Conservation (phyloP, 2,888 invertebrate genomes). For the Aphrophora alni region DNA sequence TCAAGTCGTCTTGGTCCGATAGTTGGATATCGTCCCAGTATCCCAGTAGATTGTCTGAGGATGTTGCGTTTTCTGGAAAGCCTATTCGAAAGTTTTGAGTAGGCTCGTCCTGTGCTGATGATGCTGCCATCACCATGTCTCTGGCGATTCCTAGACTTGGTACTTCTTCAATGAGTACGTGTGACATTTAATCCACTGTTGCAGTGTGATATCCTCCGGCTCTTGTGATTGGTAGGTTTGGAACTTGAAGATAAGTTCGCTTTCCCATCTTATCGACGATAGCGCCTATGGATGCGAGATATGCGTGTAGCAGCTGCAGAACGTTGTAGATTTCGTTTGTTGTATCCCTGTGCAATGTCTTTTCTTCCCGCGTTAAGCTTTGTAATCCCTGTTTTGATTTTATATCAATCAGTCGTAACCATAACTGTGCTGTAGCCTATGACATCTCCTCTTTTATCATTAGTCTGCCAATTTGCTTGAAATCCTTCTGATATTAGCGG, state of each 20-base stretch:
- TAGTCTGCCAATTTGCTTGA: conserved; percentile 49
- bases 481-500: too few relatives aligned
- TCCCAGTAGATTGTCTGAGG: conserved; percentile 48
- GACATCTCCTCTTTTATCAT: conserved; percentile 46
- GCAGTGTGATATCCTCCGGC: conserved; percentile 53
- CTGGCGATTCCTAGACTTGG: conserved; percentile 52
- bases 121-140: conserved; percentile 54
- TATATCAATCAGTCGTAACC: conserved; percentile 47
- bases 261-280: conserved; percentile 52
- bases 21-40: conserved; percentile 47
- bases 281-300: conserved; percentile 51
- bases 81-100: conserved; percentile 51
- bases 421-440: conserved; percentile 49
- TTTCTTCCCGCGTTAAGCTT: conserved; percentile 49
- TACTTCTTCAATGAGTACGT: conserved; percentile 52
- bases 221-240: conserved; percentile 49
- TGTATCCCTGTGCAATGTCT: too few relatives aligned
- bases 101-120: conserved; percentile 50
- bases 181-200: conserved; percentile 47
- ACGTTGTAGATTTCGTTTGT: too few relatives aligned
- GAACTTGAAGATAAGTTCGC: too few relatives aligned
- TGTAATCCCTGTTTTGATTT: conserved; percentile 49
- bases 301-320: too few relatives aligned
- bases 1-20: conserved; percentile 50
- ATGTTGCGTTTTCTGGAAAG: conserved; percentile 45